A percentile compares a stretch with the other conserved stretches of the same genome.
Conservation (phyloP, 2,113 vertebrate genomes). For the Xenopus borealis region DNA sequence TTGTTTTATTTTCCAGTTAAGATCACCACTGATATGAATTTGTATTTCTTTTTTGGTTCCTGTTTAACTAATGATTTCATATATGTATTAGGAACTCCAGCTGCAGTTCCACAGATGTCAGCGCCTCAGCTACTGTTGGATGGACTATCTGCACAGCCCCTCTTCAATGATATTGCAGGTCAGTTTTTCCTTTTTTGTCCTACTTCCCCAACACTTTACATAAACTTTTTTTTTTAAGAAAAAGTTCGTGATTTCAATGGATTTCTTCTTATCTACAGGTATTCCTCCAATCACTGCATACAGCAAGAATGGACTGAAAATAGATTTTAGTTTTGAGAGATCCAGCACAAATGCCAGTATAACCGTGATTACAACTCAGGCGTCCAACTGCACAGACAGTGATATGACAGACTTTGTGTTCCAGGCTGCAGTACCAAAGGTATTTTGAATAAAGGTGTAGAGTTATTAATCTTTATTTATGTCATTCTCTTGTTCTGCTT, state of each 20-base stretch:
- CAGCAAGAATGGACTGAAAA: constrained; percentile 97
- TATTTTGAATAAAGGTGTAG: constrained; percentile 53
- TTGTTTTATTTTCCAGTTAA: constrained; percentile 10
- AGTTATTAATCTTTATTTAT: too few species aligned
- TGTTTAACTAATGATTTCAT: too few species aligned
- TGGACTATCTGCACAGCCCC: constrained; percentile 83
- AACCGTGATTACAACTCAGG: constrained; percentile 95
- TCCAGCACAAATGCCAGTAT: constrained; percentile 93
- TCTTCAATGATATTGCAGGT: constrained; percentile 94
- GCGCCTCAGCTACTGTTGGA: constrained; percentile 88
- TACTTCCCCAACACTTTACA: not conserved
- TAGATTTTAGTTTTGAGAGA: constrained; percentile 97
- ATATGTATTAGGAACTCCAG: constrained; percentile 63
- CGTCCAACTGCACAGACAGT: constrained; percentile 89
- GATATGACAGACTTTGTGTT: constrained; percentile 99
- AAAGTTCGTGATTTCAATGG: not conserved
- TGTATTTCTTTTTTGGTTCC: not conserved
- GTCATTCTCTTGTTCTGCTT: too few species aligned
- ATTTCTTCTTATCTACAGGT: constrained; percentile 63
- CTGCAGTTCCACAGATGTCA: constrained; percentile 75
- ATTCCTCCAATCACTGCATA: constrained; percentile 95
- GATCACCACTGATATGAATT: not conserved
- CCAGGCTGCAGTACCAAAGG: constrained; percentile 99
- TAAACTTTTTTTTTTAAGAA: not conserved
- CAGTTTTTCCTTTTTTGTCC: constrained; percentile 43